Percentiles rank a stretch among this genome's conserved stretches.
phyloP scores from a whole-genome alignment of 1,140 invertebrate genomes.

The Zeugodacus cucurbitae region DNA sequence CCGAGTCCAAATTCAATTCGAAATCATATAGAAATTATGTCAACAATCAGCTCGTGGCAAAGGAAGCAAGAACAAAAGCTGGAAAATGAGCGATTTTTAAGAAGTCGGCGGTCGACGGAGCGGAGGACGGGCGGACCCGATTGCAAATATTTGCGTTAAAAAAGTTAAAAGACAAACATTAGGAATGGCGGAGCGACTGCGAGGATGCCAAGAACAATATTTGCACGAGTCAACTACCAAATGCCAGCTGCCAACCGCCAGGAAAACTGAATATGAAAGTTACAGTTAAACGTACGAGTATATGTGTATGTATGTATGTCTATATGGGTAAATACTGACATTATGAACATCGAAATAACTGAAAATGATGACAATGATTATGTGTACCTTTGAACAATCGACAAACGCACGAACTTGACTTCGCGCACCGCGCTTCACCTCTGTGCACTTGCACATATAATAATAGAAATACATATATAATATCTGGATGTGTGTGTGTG shows the following conservation, averaged over 20 bases:
- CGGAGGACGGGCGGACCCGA: not conserved
- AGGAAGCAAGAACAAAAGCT: constrained; percentile 1
- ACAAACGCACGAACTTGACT: not conserved
- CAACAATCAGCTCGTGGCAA: not conserved
- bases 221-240: not conserved
- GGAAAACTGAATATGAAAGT: constrained; percentile 7
- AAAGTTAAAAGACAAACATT: constrained; percentile 30
- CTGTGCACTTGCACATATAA: not conserved
- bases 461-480: too few relatives aligned
- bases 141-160: constrained; percentile 28
- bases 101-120: not conserved
- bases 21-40: constrained; percentile 34
- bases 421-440: not conserved
- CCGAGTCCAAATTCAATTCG: constrained; percentile 10
- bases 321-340: not conserved
- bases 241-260: not conserved
- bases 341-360: constrained; percentile 9
- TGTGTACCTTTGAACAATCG: constrained; percentile 19
- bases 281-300: not conserved
- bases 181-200: not conserved
- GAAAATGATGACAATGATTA: constrained; percentile 36
- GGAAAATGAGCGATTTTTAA: constrained; percentile 12
- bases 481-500: not conserved
- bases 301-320: not conserved
- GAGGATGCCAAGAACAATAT: constrained; percentile 25